Conservation (phyloP, 2,113 vertebrate genomes). For the Microtus ochrogaster region DNA sequence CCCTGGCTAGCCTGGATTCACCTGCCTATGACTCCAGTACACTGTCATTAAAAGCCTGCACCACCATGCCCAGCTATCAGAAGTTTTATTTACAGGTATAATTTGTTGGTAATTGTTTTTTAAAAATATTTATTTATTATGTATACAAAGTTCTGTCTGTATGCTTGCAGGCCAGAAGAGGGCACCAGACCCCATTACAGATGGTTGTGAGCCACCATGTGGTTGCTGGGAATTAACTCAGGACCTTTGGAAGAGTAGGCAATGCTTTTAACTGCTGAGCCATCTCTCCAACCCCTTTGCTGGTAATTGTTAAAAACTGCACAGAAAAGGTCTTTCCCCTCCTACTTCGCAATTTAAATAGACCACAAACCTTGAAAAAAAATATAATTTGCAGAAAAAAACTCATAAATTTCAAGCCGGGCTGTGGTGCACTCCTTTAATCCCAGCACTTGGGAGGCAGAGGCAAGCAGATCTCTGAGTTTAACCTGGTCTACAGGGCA, state of each 20-base stretch:
- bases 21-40: not conserved
- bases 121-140: no score
- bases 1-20: not conserved
- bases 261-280: no score
- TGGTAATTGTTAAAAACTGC: not conserved
- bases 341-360: not conserved
- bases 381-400: not conserved
- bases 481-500: not conserved
- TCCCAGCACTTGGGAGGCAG: not conserved
- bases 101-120: not conserved
- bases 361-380: not conserved
- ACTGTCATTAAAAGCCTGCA: not conserved
- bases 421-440: not conserved
- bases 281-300: not conserved
- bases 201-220: no score
- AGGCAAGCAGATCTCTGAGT: not conserved
- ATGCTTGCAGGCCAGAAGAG: no score
- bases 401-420: not conserved
- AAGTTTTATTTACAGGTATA: not conserved
- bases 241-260: no score
- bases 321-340: constrained; percentile 2
- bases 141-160: no score
- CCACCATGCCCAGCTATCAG: not conserved
- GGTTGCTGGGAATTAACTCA: no score
- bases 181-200: no score